Evolutionary conservation across 2,888 invertebrate genomes (phyloP), one percentile per base, ranked within the genome.

Genomic region (Eucera pruinosa): DNA sequence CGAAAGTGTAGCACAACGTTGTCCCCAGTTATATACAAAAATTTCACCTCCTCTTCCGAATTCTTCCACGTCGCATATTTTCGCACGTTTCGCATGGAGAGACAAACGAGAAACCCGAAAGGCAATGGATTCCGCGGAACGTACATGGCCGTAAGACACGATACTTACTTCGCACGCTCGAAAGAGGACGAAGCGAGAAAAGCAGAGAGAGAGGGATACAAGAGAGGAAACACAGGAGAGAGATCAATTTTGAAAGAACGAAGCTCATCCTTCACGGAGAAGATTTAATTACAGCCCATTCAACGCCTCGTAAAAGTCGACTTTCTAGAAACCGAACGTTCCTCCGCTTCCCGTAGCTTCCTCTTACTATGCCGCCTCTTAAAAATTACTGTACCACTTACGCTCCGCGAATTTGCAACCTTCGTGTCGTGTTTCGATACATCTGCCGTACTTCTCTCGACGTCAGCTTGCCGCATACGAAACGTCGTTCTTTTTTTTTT

Each of bases 221-320:
- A 15, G 0, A 4, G 33, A 33, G 23, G 33, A 20, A 47, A 13
- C 58, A 4, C 41, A n/a, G 47, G 23, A 48, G 61, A 48, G 61
- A 61, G 47, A 61, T 47, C 23, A 15, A 36, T 25, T 61, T 25
- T 7, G 61, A 61, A 33, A 47, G 61, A 47, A 48, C 48, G 48
- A 61, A 48, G 61, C 61, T 25, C 61, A 61, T 61, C 61, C 48
- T 61, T 61, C 61, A 48, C 48, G 61, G 48, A 61, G 36, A 48
- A 61, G 61, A 48, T 61, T 61, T 61, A 61, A 61, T 61, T 61
- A 48, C 61, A 36, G 48, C 7, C 36, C 61, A 48, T 61, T 61
- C 61, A 36, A 48, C 61, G 61, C 61, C 48, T 61, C 48, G 61
- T 61, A 61, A 48, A 61, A 36, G 61, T 18, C 33, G 61, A 61